phyloP scores from a whole-genome alignment of 2,888 invertebrate species.

The Heliconius ismenius region DNA sequence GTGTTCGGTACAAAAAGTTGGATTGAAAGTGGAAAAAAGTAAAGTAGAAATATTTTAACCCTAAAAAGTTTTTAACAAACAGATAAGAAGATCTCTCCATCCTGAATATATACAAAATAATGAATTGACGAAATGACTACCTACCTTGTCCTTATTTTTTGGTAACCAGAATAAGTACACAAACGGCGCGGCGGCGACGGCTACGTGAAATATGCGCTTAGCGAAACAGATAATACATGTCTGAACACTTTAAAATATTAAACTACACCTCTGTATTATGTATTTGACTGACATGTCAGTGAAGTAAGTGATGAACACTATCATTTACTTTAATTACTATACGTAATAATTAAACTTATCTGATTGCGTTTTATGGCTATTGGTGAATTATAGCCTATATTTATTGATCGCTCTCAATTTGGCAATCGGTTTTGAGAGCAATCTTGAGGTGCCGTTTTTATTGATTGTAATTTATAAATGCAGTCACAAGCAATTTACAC shows the following conservation, averaged over 20 bases:
- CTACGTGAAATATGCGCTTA: constrained; percentile 72
- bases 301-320: background rate
- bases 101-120: background rate
- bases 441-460: too few species aligned
- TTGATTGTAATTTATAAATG: too few species aligned
- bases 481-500: constrained; percentile 16
- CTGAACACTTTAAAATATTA: constrained; percentile 79
- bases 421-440: too few species aligned
- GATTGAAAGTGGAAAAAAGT: background rate
- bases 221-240: constrained; percentile 68
- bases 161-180: constrained; percentile 58
- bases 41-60: background rate
- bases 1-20: too few species aligned
- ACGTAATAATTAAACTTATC: too few species aligned
- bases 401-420: too few species aligned
- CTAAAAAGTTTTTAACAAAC: background rate
- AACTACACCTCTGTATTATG: constrained; percentile 41
- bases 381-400: too few species aligned
- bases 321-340: too few species aligned
- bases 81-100: background rate
- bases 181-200: constrained; percentile 59
- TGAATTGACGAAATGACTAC: background rate
- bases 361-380: too few species aligned
- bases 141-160: background rate
- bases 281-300: background rate